Evolutionary conservation across 1,140 invertebrate species (phyloP).

Genomic region (Leptestheria dahalacensis): DNA sequence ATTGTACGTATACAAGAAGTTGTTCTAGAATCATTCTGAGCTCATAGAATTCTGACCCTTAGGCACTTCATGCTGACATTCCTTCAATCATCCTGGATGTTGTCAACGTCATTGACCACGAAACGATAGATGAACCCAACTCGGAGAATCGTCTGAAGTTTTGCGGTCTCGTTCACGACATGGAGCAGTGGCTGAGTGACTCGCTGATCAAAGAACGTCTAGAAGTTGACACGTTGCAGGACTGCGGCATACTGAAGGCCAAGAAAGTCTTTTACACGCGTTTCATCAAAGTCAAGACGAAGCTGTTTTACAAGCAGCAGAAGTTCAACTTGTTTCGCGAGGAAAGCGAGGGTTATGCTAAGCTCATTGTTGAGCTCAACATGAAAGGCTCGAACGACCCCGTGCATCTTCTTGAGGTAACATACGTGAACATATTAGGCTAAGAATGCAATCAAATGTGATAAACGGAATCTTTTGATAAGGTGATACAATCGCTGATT

Average conservation of each 20-base stretch:
- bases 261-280: slow-evolving; percentile 80
- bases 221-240: slow-evolving; percentile 83
- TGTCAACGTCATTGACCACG: slow-evolving; percentile 59
- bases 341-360: slow-evolving; percentile 97
- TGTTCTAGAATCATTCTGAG: slow-evolving; percentile 9
- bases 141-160: slow-evolving; percentile 46
- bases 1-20: slow-evolving; percentile 11
- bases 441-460: background rate
- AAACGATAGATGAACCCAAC: slow-evolving; percentile 40
- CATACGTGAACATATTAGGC: background rate
- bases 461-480: background rate
- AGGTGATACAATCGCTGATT: slow-evolving; percentile 26
- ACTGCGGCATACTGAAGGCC: slow-evolving; percentile 79
- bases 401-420: slow-evolving; percentile 57
- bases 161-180: slow-evolving; percentile 56
- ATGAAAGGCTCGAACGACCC: slow-evolving; percentile 52
- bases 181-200: slow-evolving; percentile 42
- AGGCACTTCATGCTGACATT: slow-evolving; percentile 55
- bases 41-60: slow-evolving; percentile 22
- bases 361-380: slow-evolving; percentile 90
- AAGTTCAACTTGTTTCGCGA: slow-evolving; percentile 98
- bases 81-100: slow-evolving; percentile 61
- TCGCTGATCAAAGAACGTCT: slow-evolving; percentile 74
- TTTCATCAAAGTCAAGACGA: slow-evolving; percentile 96
- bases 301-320: slow-evolving; percentile 95